Evolutionary conservation across 2,888 invertebrate species (phyloP).

Genomic region (Epinotia bilunana): DNA sequence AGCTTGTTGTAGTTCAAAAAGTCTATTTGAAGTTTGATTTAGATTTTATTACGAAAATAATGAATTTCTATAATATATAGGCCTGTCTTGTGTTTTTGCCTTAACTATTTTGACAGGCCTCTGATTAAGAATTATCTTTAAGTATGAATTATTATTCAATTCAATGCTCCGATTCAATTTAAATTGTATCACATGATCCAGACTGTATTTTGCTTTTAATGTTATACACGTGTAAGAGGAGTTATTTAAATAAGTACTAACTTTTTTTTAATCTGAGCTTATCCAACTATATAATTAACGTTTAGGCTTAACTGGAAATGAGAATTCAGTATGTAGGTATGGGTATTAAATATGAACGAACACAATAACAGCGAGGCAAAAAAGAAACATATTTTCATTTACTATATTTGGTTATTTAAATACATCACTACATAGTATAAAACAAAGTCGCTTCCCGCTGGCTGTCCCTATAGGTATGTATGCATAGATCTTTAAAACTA

Average conservation of each 20-base stretch:
- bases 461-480: too few species aligned
- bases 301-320: slow-evolving; percentile 7
- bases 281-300: not conserved
- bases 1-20: slow-evolving; percentile 1
- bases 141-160: not conserved
- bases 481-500: too few species aligned
- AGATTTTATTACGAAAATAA: not conserved
- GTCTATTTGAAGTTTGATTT: not conserved
- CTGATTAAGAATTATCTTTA: not conserved
- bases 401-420: not conserved
- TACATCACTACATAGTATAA: too few species aligned
- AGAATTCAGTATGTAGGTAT: not conserved
- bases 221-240: not conserved
- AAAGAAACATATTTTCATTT: too few species aligned
- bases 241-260: not conserved
- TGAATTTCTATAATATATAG: not conserved
- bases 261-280: slow-evolving; percentile 15
- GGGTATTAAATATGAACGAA: not conserved
- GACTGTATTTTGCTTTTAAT: slow-evolving; percentile 26
- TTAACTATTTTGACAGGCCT: not conserved
- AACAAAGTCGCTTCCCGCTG: too few species aligned
- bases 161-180: not conserved
- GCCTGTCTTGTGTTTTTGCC: not conserved
- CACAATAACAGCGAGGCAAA: not conserved
- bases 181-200: slow-evolving; percentile 9